Percentiles rank a stretch among this genome's conserved stretches.
Evolutionary conservation across 2,797 vertebrate genomes (phyloP).

Genomic region (Rhyacichthys aspro): DNA sequence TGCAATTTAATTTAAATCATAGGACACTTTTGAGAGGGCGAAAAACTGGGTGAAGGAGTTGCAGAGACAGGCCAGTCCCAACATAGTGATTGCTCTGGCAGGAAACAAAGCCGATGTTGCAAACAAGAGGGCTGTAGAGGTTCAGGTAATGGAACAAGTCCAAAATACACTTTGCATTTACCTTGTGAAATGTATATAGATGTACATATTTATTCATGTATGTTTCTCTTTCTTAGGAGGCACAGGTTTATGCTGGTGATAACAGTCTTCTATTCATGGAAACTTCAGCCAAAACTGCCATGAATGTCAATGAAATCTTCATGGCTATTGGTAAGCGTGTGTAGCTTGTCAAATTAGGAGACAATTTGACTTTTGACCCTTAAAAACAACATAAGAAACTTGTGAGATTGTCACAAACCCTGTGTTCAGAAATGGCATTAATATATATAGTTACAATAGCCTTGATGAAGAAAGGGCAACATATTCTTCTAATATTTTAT

Average conservation of each 20-base stretch:
- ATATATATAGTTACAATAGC: too few species aligned
- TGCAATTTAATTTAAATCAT: neutral
- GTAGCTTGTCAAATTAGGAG: neutral
- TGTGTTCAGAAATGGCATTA: too few species aligned
- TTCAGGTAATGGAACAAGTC: constrained; percentile 78
- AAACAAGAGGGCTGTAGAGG: constrained; percentile 90
- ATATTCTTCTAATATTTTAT: too few species aligned
- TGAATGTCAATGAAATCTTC: constrained; percentile 95
- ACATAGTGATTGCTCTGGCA: constrained; percentile 92
- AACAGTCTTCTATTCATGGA: constrained; percentile 97
- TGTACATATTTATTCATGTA: neutral
- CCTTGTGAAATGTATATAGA: neutral
- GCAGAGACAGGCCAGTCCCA: constrained; percentile 93
- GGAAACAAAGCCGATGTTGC: constrained; percentile 94
- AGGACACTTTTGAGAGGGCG: constrained; percentile 92
- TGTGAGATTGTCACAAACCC: too few species aligned
- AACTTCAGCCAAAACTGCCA: constrained; percentile 93
- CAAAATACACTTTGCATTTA: neutral
- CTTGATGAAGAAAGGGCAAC: too few species aligned
- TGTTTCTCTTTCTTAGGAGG: constrained; percentile 80
- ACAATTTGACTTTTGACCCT: neutral
- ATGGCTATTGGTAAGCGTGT: constrained; percentile 90
- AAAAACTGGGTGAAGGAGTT: constrained; percentile 98
- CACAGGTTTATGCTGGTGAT: constrained; percentile 90
- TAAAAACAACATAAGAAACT: too few species aligned